Evolutionary conservation across 2,113 vertebrate species (phyloP).

Genomic region (Cyprinodon tularosa): DNA sequence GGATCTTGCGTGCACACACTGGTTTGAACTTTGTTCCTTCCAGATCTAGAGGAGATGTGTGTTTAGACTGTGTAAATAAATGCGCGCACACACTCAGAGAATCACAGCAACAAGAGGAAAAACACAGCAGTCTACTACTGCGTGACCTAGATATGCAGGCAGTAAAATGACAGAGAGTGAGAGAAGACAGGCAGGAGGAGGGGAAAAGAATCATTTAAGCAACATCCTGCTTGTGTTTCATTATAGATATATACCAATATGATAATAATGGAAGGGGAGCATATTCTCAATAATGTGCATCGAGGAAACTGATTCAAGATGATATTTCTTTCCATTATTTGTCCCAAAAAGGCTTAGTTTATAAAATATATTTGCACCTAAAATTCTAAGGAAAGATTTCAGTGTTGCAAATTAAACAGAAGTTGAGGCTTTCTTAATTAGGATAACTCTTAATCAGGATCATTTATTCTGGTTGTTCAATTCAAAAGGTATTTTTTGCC

Average conservation of each 20-base stretch:
- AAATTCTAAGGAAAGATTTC: background rate
- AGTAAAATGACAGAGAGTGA: constrained; percentile 21
- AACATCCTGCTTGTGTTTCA: constrained; percentile 16
- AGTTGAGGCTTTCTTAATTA: background rate
- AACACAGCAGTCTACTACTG: constrained; percentile 48
- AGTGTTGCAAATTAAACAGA: background rate
- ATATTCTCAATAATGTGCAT: background rate
- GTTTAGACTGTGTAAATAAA: constrained; percentile 66
- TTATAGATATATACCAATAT: constrained; percentile 9
- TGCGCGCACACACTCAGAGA: constrained; percentile 45
- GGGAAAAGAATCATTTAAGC: constrained; percentile 42
- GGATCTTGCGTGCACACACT: constrained; percentile 27
- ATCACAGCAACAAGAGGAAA: constrained; percentile 24
- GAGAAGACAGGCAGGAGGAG: constrained; percentile 22
- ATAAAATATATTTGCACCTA: background rate
- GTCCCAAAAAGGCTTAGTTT: background rate
- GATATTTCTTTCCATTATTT: background rate
- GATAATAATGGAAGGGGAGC: too few relatives aligned
- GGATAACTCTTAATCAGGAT: background rate
- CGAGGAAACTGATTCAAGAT: background rate
- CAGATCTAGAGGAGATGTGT: constrained; percentile 57
- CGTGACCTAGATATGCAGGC: constrained; percentile 66
- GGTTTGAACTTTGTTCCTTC: constrained; percentile 68
- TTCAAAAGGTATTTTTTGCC: background rate
- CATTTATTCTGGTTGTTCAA: background rate